Percentiles rank a stretch among this genome's conserved stretches.
These are phyloP conservation scores for Sphaerophoria taeniata DNA, from an alignment of 2,888 invertebrate genomes.

Conservation along the genomic window DNA sequence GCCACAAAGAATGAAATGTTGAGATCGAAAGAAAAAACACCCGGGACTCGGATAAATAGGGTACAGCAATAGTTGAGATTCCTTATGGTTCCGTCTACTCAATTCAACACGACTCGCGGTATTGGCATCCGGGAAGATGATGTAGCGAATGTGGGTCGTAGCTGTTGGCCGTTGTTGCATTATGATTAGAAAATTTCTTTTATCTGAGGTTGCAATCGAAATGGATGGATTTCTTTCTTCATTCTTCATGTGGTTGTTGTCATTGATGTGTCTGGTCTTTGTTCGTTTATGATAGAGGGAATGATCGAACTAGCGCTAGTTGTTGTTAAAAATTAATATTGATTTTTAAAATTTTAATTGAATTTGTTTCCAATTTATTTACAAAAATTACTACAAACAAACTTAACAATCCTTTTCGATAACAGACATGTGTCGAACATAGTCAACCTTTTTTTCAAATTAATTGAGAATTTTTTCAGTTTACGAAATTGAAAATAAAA, in stretches of 20 bases:
- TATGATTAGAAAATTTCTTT: conserved; percentile 57
- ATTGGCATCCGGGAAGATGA: conserved; percentile 53
- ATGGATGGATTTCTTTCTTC: conserved; percentile 34
- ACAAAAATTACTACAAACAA: too few relatives aligned
- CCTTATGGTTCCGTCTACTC: conserved; percentile 1
- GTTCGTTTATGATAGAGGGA: conserved; percentile 11
- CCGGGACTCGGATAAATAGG: conserved; percentile 60
- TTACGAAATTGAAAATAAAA: background rate
- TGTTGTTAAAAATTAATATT: conserved; percentile 30
- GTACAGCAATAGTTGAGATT: conserved; percentile 54
- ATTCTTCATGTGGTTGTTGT: conserved; percentile 20
- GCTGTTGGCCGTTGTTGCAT: conserved; percentile 53
- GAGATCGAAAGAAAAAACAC: conserved; percentile 34
- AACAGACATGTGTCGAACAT: background rate
- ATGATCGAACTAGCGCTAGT: conserved; percentile 1
- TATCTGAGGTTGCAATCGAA: conserved; percentile 55
- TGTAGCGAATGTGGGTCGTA: conserved; percentile 63
- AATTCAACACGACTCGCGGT: too few relatives aligned
- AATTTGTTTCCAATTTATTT: too few relatives aligned
- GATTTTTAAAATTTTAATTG: conserved; percentile 7
- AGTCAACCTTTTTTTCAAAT: background rate
- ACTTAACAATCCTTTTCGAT: background rate
- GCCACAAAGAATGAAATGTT: conserved; percentile 6
- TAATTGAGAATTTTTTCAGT: conserved; percentile 1
- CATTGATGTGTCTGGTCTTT: conserved; percentile 1